Conservation (phyloP, 2,113 vertebrate species). For the Panurus biarmicus region DNA sequence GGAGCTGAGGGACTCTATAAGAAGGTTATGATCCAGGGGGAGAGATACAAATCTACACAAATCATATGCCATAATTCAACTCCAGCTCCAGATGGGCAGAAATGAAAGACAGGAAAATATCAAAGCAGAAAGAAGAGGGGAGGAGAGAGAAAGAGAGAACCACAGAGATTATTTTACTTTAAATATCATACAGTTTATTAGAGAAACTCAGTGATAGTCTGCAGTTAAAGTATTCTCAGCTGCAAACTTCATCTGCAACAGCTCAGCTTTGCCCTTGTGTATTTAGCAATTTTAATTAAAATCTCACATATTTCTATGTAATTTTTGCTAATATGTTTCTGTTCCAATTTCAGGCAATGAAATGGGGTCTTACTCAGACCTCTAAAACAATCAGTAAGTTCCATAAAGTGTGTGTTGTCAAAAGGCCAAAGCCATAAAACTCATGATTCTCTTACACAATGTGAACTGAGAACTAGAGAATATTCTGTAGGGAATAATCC, state of each 20-base stretch:
- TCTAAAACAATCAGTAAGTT: conserved; percentile 19
- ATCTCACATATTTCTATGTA: conserved; percentile 13
- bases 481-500: neutral
- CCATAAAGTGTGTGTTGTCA: neutral
- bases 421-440: conserved; percentile 40
- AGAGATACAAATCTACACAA: neutral
- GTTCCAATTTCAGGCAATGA: neutral
- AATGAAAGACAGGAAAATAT: neutral
- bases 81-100: neutral
- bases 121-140: neutral
- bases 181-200: neutral
- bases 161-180: conserved; percentile 3
- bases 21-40: neutral
- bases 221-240: neutral
- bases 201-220: neutral
- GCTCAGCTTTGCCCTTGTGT: neutral
- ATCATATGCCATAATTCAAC: neutral
- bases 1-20: neutral
- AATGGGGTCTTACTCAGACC: neutral
- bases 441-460: neutral
- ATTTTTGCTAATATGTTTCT: conserved; percentile 16
- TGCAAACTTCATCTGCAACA: neutral
- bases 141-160: neutral
- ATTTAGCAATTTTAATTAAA: conserved; percentile 30
- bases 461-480: neutral